A percentile compares a stretch with the other conserved stretches of the same genome.
Evolutionary conservation across 2,113 vertebrate genomes (phyloP).

Genomic region (Hepsetus odoe): DNA sequence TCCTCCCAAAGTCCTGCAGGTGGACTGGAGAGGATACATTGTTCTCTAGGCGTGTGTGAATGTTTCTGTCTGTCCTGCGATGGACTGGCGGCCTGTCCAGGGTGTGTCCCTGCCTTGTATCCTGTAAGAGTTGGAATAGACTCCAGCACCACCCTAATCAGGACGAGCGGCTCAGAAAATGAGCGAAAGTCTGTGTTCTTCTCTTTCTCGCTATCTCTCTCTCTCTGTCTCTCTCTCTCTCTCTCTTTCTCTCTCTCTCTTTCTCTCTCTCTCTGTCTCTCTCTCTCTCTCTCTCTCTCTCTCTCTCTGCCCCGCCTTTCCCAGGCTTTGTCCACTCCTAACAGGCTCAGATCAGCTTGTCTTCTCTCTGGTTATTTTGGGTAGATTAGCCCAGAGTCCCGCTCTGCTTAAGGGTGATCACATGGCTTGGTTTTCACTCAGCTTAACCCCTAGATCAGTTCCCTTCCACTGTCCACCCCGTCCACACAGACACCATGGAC

Average conservation of each 20-base stretch:
- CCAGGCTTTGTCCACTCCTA: not conserved
- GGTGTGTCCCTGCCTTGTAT: too few species aligned
- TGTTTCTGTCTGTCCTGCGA: too few species aligned
- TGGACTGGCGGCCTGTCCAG: too few species aligned
- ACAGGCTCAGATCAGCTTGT: slow-evolving; percentile 19
- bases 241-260: not conserved
- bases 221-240: not conserved
- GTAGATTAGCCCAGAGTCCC: slow-evolving; percentile 66
- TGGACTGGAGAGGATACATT: too few species aligned
- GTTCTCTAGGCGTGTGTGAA: too few species aligned
- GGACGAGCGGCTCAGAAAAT: too few species aligned
- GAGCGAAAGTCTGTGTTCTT: too few species aligned
- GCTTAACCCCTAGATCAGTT: slow-evolving; percentile 66
- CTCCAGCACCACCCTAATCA: too few species aligned
- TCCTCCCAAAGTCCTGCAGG: too few species aligned
- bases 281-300: slow-evolving; percentile 6
- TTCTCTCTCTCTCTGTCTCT: not conserved
- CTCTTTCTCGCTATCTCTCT: not conserved
- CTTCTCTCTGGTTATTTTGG: slow-evolving; percentile 51
- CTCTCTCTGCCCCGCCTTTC: slow-evolving; percentile 16
- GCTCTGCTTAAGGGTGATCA: slow-evolving; percentile 66
- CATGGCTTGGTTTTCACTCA: slow-evolving; percentile 61
- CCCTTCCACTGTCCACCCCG: slow-evolving; percentile 62
- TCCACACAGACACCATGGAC: slow-evolving; percentile 67
- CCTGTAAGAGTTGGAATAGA: too few species aligned